Base-by-base conservation (phyloP, 2,797 vertebrate species). In the Danionella dracula region DNA sequence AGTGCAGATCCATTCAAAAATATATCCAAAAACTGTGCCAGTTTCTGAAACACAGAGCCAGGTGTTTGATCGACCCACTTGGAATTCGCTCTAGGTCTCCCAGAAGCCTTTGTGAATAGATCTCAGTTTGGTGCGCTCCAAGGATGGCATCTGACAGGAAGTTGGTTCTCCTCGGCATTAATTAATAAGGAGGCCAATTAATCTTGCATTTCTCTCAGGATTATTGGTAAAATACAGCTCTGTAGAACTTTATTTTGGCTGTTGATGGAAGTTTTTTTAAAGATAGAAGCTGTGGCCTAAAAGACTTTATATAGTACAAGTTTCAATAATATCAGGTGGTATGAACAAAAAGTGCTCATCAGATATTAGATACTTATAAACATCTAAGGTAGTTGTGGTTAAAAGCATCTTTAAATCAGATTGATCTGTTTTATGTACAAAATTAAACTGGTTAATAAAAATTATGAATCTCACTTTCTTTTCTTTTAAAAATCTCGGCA, bases 121-220 rank as follows among this genome's bases (percentile, higher is more conserved):
- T 83, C 75, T 82, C 60, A 78, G 78, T 70, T 80, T 77, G 73
- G 74, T 70, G 75, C 77, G 77, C 79, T 74, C 73, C 76, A 76
- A 69, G 66, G 76, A 82, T 82, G 75, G 76, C 75, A 77, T 84
- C 72, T 81, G 77, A 83, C 74, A 61, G 70, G 79, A 83, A 81
- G 74, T 71, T 74, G 73, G 58, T 70, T 44, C 73, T 74, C 19
- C 75, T 77, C 78, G 78, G 75, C 73, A 84, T 87, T 85, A 80
- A 86, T 89, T 82, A 83, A 77, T 70, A 61, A 70, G 77, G 79
- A 73, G 77, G 78, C 77, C 79, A 87, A 88, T 88, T 82, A 86
- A 82, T 84, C 79, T 81, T 37, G 71, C 49, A 58, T 82, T n/a
- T 82, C 70, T 82, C 66, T 66, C 72, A 72, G 78, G 77, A 85